Evolutionary conservation across 2,888 invertebrate genomes (phyloP), one percentile per base, ranked within the genome.

Genomic region (Agrypnus murinus): DNA sequence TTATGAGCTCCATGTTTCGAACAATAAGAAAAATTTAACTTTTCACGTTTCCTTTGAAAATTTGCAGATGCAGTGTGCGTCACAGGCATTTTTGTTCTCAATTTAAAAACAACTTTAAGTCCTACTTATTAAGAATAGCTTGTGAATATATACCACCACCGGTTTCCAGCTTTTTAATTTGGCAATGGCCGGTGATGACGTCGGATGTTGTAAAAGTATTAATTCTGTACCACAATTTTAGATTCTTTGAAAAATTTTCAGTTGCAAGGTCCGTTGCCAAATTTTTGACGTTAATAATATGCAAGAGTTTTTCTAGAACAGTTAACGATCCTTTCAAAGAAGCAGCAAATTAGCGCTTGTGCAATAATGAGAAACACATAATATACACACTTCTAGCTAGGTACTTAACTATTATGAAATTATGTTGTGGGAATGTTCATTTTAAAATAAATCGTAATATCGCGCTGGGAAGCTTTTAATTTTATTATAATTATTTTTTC

Each of bases 141-240:
- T 25, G 50, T 67, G 59, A 55, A 63, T 55, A 34, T 45, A n/a
- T n/a, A n/a, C n/a, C n/a, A 63, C 62, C 25, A 25, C 25, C 25
- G 17, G 43, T 53, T 66, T 67, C 60, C 67, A 67, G 34, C 14
- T 60, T 62, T 68, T 68, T 68, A 69, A 58, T 69, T 63, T 69
- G 69, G 69, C 69, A 69, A 36, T 64, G 69, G 58, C 25, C 38
- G 55, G 9, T 38, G 45, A 55, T 69, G 69, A 69, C 69, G 66
- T 66, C 38, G n/a, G 31, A 19, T 12, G 46, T 59, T 48, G 32
- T 59, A 66, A 65, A 60, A 59, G 50, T 50, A 66, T 66, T 66
- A 66, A 66, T 58, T 64, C 34, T 45, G n/a, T 31, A 15, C 34
- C 12, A n/a, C 34, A 57, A 46, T 65, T 65, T 65, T 65, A 57